Conservation (phyloP, 1,140 invertebrate genomes). For the Steinernema feltiae region DNA sequence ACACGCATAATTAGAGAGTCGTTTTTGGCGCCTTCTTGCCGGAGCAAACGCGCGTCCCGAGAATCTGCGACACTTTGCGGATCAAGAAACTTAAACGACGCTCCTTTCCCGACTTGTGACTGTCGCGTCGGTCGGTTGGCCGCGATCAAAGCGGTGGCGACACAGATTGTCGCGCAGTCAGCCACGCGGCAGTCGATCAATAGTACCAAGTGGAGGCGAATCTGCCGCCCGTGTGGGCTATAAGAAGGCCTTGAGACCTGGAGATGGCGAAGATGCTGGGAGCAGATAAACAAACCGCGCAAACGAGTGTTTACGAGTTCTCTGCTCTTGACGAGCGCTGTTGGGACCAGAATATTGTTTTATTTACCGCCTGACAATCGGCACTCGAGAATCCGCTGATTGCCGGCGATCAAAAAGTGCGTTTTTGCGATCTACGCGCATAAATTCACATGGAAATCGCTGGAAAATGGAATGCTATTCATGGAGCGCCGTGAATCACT, state of each 20-base stretch:
- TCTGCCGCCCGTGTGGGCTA: neutral
- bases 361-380: too few species aligned
- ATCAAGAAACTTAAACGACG: neutral
- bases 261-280: neutral
- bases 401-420: too few species aligned
- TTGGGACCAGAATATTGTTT: neutral
- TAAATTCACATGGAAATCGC: too few species aligned
- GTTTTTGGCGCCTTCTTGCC: neutral
- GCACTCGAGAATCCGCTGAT: too few species aligned
- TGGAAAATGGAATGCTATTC: too few species aligned
- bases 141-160: constrained; percentile 7
- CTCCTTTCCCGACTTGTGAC: neutral
- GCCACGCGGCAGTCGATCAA: constrained; percentile 13
- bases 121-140: neutral
- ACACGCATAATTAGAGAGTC: neutral
- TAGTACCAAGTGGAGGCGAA: neutral
- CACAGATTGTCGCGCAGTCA: constrained; percentile 11
- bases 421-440: too few species aligned
- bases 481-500: too few species aligned
- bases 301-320: neutral
- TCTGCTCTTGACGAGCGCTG: neutral
- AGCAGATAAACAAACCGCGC: constrained; percentile 9
- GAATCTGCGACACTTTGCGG: too few species aligned
- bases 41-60: too few species aligned
- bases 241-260: neutral